Conservation (phyloP, 2,888 invertebrate genomes). For the Cheilosia soror region DNA sequence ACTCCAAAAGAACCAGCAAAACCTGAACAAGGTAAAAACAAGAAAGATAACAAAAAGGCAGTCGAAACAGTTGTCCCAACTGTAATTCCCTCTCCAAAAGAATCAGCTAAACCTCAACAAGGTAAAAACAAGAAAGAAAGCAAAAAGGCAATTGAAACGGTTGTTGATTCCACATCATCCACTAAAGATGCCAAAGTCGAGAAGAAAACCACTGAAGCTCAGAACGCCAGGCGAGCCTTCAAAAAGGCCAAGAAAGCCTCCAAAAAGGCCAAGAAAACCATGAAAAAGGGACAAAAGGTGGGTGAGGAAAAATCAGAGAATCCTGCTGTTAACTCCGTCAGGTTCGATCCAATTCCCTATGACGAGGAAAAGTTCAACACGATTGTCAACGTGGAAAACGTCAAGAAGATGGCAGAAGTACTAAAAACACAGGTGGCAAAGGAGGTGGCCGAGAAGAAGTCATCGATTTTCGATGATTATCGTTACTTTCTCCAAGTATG, state of each 20-base stretch:
- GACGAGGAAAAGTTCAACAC: conserved; percentile 79
- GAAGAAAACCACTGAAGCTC: background rate
- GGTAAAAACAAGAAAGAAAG: conserved; percentile 38
- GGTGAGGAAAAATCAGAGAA: background rate
- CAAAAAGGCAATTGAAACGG: background rate
- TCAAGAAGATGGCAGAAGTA: conserved; percentile 79
- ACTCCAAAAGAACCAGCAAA: background rate
- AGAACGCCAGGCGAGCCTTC: conserved; percentile 42
- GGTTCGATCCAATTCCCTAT: conserved; percentile 77
- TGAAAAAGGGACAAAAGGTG: no score
- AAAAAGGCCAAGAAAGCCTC: conserved; percentile 7
- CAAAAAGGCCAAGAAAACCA: background rate
- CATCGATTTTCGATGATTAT: conserved; percentile 81
- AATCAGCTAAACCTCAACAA: background rate
- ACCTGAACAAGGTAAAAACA: background rate
- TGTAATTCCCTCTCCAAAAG: background rate
- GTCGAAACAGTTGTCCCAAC: no score
- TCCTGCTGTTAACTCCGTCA: background rate
- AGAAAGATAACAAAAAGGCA: background rate
- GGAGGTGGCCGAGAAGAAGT: conserved; percentile 79
- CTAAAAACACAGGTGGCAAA: conserved; percentile 78
- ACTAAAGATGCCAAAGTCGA: background rate
- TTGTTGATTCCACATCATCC: background rate
- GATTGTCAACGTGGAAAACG: conserved; percentile 78
- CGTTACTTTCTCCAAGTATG: conserved; percentile 79